A percentile compares a stretch with the other conserved stretches of the same genome.
These are phyloP conservation scores for Camelus dromedarius DNA, from an alignment of 2,113 vertebrate species.

Conservation along the genomic window DNA sequence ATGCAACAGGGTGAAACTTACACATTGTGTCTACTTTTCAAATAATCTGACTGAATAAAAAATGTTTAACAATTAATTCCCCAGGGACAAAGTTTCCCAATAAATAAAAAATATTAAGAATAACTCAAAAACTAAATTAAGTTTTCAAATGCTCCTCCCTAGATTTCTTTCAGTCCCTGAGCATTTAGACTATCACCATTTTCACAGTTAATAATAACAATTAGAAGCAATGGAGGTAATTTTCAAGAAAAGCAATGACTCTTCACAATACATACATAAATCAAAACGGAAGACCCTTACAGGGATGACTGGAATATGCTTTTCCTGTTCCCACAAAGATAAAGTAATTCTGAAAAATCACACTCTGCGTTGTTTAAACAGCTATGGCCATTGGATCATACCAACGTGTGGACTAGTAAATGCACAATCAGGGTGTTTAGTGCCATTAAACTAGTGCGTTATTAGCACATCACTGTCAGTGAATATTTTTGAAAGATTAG, in stretches of 20 bases:
- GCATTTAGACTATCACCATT: neutral
- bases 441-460: neutral
- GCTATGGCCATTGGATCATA: neutral
- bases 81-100: neutral
- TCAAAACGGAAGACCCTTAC: neutral
- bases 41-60: neutral
- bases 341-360: neutral
- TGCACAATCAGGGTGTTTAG: neutral
- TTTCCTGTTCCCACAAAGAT: neutral
- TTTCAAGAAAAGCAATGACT: neutral
- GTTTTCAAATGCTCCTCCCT: neutral
- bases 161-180: neutral
- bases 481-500: neutral
- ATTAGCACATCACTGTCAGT: neutral
- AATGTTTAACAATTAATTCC: constrained; percentile 16
- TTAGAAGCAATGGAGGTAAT: constrained; percentile 8
- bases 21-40: neutral
- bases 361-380: neutral
- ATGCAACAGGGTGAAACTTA: neutral
- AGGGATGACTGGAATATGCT: neutral
- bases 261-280: neutral
- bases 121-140: neutral
- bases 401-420: neutral
- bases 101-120: neutral
- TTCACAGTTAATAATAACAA: neutral